phyloP scores from a whole-genome alignment of 2,888 invertebrate species.

The Chelonus formosanus region DNA sequence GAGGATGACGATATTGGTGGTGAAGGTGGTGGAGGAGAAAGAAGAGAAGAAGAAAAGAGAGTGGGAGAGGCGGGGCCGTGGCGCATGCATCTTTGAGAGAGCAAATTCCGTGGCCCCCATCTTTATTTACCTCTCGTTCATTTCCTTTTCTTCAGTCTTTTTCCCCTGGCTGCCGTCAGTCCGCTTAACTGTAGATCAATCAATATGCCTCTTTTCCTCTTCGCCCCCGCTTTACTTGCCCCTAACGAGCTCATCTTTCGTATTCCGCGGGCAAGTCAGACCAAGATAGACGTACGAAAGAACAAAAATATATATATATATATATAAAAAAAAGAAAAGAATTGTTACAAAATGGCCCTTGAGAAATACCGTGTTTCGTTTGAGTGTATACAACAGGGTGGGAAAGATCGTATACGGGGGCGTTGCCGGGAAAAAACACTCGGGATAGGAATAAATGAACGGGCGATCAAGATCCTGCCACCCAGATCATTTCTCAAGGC shows the following conservation, averaged over 20 bases:
- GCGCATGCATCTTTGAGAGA: conserved; percentile 51
- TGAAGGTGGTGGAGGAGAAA: not conserved
- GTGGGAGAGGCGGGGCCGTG: conserved; percentile 44
- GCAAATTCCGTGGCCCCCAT: conserved; percentile 48
- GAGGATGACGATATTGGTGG: conserved; percentile 1
- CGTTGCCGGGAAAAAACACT: conserved; percentile 26
- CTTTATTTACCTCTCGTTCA: conserved; percentile 45
- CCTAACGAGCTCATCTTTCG: conserved; percentile 35
- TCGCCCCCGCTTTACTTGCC: conserved; percentile 41
- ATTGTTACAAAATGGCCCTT: conserved; percentile 57
- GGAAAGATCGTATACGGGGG: conserved; percentile 36
- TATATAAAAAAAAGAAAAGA: conserved; percentile 1
- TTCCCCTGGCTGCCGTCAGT: conserved; percentile 51
- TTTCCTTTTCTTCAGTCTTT: conserved; percentile 43
- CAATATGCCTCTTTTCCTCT: conserved; percentile 49
- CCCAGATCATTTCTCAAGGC: conserved; percentile 45
- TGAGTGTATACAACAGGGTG: conserved; percentile 19
- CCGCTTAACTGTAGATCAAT: conserved; percentile 60
- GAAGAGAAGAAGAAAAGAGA: conserved; percentile 33
- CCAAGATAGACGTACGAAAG: conserved; percentile 14
- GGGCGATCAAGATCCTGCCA: conserved; percentile 45
- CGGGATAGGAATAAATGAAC: conserved; percentile 42
- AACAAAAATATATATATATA: conserved; percentile 8
- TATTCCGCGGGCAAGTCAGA: conserved; percentile 13
- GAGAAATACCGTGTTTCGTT: conserved; percentile 49